phyloP scores from a whole-genome alignment of 2,888 invertebrate species.

The Caenorhabditis japonica region DNA sequence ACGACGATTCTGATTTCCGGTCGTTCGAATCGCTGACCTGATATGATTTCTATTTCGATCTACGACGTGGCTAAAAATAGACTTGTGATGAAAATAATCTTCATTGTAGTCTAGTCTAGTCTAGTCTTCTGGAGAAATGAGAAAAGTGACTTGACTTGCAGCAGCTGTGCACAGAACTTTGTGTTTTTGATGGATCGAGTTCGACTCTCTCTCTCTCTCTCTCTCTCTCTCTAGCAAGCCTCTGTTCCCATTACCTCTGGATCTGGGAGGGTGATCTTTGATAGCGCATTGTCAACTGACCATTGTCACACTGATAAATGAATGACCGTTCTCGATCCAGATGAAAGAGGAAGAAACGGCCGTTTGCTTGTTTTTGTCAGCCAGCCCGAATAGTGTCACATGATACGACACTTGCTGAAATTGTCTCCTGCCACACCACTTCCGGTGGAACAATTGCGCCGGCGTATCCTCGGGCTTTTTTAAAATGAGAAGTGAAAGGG shows the following conservation, averaged over 20 bases:
- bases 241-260: constrained; percentile 1
- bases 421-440: constrained; percentile 14
- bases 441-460: constrained; percentile 44
- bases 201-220: not conserved
- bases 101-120: no score
- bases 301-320: not conserved
- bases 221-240: not conserved
- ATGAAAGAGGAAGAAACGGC: no score
- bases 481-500: no score
- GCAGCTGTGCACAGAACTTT: constrained; percentile 32
- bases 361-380: constrained; percentile 21
- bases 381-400: constrained; percentile 14
- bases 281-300: not conserved
- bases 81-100: not conserved
- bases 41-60: constrained; percentile 8
- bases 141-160: constrained; percentile 1
- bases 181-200: constrained; percentile 38
- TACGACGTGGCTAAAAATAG: not conserved
- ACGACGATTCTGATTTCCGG: not conserved
- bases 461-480: no score
- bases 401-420: constrained; percentile 28
- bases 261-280: not conserved
- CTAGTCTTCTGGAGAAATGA: not conserved
- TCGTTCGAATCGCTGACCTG: constrained; percentile 1
- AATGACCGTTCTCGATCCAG: constrained; percentile 4